Conservation (phyloP, 2,113 vertebrate genomes). For the Setophaga petechia region DNA sequence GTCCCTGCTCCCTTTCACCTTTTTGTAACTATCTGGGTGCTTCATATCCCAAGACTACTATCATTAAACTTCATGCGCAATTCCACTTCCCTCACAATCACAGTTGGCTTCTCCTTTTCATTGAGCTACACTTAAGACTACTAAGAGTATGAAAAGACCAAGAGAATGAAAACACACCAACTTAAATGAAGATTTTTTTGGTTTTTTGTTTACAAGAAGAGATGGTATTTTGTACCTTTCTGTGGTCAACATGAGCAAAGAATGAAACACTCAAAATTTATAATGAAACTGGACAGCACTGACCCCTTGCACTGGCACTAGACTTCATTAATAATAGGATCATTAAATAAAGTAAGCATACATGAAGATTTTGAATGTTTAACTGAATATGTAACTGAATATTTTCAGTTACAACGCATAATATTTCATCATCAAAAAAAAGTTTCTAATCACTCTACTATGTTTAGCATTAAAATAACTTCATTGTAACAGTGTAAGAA, state of each 20-base stretch:
- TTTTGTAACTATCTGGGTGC: not conserved
- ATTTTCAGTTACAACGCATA: not conserved
- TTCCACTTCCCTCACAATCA: not conserved
- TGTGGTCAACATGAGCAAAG: not conserved
- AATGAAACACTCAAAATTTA: not conserved
- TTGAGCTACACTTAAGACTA: not conserved
- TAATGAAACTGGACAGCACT: not conserved
- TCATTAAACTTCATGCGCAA: not conserved
- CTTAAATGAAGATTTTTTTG: not conserved
- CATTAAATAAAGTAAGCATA: not conserved
- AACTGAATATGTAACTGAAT: not conserved
- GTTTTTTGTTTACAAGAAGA: not conserved
- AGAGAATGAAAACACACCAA: not conserved
- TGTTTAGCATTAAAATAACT: not conserved
- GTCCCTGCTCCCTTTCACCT: not conserved
- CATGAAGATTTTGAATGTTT: not conserved
- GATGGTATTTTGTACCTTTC: not conserved
- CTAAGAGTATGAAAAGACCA: not conserved
- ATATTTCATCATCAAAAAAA: not conserved
- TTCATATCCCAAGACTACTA: not conserved
- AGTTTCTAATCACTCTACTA: not conserved
- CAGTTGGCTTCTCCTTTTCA: not conserved
- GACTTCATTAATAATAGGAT: not conserved
- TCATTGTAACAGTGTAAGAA: rapidly evolving
- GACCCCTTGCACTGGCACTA: not conserved